Evolutionary conservation across 2,888 invertebrate species (phyloP), one percentile per base, ranked within the genome.

Genomic region (Liopterus haemorrhoidalis): DNA sequence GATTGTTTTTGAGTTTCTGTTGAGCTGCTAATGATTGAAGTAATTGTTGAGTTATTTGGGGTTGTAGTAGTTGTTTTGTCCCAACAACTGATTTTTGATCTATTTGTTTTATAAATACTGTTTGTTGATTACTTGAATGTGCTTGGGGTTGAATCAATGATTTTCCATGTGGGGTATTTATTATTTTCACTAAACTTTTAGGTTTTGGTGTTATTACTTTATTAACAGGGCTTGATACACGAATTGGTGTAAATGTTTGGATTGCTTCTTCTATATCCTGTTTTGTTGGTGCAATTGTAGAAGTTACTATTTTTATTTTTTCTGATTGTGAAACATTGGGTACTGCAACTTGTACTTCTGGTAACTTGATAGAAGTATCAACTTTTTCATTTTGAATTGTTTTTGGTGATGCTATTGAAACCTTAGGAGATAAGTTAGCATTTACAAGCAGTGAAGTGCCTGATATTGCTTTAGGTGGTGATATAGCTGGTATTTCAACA

Each of bases 71-170:
- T 57, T 59, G 51, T 57, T 58, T 51, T 42, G 57, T 21, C 49
- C 56, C 33, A 49, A 58, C n/a, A n/a, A n/a, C n/a, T 44, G 61
- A 41, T 33, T 51, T 49, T 5, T 57, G 56, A 33, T 60, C 62
- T 11, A 50, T 41, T 47, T 56, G 56, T 46, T 55, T 53, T 5
- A 51, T 51, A 9, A 51, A 42, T 48, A 56, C 39, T 21, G 46
- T 46, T 28, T 52, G 54, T 30, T 46, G 54, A 31, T 65, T 64
- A 46, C 54, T 51, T 60, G 41, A 63, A 59, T n/a, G 66, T 55
- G 49, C 68, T 67, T 8, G 66, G 1, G 72, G 69, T 42, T 72
- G 68, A 52, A 74, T 73, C 6, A 74, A 63, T 1, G 71, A 68
- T 53, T 71, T 65, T 40, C 66, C 67, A 49, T 65, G 65, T 20